Percentiles rank a stretch among this genome's conserved stretches.
Conservation (phyloP, 2,113 vertebrate species). For the Dasyprocta punctata region DNA sequence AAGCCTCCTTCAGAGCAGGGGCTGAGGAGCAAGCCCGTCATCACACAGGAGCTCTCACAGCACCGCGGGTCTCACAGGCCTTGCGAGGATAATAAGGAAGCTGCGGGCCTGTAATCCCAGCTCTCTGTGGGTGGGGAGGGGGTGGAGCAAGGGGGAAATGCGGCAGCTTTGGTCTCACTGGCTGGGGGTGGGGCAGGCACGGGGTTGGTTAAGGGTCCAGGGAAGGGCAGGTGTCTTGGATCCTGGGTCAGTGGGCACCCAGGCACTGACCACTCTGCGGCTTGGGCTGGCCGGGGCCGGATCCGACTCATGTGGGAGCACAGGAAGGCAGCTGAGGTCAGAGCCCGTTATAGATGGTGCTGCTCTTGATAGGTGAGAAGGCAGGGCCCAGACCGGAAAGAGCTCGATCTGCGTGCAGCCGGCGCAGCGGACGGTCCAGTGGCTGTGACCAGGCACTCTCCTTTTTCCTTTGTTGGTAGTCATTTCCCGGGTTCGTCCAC, state of each 20-base stretch:
- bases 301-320: neutral
- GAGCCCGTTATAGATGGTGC: neutral
- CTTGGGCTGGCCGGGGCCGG: neutral
- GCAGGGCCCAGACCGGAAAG: neutral
- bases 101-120: neutral
- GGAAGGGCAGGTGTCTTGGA: neutral
- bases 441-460: neutral
- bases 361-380: neutral
- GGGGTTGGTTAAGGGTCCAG: neutral
- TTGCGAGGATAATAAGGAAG: neutral
- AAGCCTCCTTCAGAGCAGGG: neutral
- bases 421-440: neutral
- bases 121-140: neutral
- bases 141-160: neutral
- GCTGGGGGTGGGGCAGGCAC: neutral
- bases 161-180: neutral
- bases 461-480: neutral
- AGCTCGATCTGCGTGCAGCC: neutral
- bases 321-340: neutral
- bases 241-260: neutral
- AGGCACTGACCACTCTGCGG: accelerated
- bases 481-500: neutral
- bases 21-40: neutral
- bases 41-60: neutral
- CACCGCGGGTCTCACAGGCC: neutral